Conservation (phyloP, 2,113 vertebrate species). For the Acinonyx jubatus region DNA sequence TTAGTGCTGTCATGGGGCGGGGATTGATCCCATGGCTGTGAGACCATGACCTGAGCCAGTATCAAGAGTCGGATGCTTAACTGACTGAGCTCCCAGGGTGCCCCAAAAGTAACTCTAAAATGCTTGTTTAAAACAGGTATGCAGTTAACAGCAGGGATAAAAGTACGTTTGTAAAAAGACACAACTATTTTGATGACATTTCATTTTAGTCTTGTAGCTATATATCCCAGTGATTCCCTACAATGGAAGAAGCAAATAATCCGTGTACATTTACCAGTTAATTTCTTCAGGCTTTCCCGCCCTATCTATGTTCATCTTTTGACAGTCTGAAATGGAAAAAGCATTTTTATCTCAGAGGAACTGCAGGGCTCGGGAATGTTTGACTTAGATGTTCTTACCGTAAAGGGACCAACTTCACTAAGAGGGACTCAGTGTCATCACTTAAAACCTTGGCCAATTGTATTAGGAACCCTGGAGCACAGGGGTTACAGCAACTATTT, state of each 20-base stretch:
- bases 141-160: not conserved
- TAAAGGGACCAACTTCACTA: not conserved
- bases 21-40: too few species aligned
- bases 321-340: not conserved
- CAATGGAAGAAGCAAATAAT: not conserved
- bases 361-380: not conserved
- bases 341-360: not conserved
- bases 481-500: conserved; percentile 14
- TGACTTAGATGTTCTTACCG: not conserved
- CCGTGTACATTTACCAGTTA: not conserved
- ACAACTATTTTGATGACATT: not conserved
- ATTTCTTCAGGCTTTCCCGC: not conserved
- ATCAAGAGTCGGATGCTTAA: too few species aligned
- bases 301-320: not conserved
- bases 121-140: not conserved
- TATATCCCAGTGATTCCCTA: not conserved
- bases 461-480: not conserved
- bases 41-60: too few species aligned
- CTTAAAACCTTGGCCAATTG: not conserved
- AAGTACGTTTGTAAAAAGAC: not conserved
- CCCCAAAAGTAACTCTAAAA: not conserved
- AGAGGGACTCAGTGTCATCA: not conserved
- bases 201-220: conserved; percentile 17
- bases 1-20: too few species aligned
- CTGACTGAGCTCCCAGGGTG: too few species aligned